phyloP scores from a whole-genome alignment of 2,113 vertebrate genomes.

The Motacilla tschutschensis region DNA sequence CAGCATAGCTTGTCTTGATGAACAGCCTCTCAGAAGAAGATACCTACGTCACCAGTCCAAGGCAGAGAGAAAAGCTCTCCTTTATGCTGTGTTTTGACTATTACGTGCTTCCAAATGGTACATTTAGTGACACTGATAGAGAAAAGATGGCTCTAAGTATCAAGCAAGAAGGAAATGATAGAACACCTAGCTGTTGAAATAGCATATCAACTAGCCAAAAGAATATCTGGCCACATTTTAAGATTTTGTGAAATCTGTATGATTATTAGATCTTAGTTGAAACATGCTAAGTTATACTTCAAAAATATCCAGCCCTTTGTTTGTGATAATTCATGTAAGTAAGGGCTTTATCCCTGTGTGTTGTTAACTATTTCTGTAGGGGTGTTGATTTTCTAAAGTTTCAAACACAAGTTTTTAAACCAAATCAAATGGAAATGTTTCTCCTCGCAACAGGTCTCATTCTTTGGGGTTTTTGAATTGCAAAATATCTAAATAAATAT shows the following conservation, averaged over 20 bases:
- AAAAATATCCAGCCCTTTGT: constrained; percentile 25
- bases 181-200: constrained; percentile 51
- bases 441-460: background rate
- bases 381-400: background rate
- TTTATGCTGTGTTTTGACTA: constrained; percentile 52
- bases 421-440: constrained; percentile 15
- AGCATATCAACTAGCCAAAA: constrained; percentile 11
- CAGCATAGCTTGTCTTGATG: constrained; percentile 20
- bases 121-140: constrained; percentile 39
- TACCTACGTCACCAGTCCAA: constrained; percentile 4
- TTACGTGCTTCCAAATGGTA: constrained; percentile 19
- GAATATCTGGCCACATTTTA: constrained; percentile 37
- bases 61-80: constrained; percentile 26
- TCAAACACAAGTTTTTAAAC: background rate
- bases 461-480: background rate
- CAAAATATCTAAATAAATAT: background rate
- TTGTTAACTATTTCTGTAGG: background rate
- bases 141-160: constrained; percentile 45
- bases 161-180: constrained; percentile 36
- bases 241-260: constrained; percentile 28
- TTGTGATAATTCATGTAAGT: background rate
- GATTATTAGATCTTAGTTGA: constrained; percentile 26
- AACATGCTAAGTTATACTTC: constrained; percentile 24
- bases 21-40: constrained; percentile 2
- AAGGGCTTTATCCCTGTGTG: background rate